Conservation (phyloP, 2,797 vertebrate genomes). For the Spinibarbus caldwelli region DNA sequence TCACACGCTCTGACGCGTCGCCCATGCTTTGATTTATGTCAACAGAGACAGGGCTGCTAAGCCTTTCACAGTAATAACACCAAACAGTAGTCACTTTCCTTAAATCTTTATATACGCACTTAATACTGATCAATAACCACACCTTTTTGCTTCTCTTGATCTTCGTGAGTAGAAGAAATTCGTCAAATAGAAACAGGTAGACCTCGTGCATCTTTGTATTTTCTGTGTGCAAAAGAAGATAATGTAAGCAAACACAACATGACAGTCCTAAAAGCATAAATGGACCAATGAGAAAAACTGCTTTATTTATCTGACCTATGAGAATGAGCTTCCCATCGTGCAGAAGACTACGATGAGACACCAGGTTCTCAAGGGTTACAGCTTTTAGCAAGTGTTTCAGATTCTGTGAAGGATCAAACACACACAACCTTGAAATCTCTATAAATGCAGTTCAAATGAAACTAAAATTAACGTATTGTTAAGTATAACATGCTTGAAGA, state of each 20-base stretch:
- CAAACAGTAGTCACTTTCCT: slow-evolving; percentile 5
- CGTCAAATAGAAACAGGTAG: slow-evolving; percentile 90
- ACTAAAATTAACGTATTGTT: background rate
- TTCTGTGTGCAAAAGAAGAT: slow-evolving; percentile 63
- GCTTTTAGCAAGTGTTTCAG: slow-evolving; percentile 89
- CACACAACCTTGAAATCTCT: background rate
- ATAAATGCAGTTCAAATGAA: background rate
- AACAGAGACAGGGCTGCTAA: slow-evolving; percentile 3
- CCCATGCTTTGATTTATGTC: slow-evolving; percentile 6
- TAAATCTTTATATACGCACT: background rate
- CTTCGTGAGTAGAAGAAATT: slow-evolving; percentile 93
- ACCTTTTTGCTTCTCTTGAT: slow-evolving; percentile 91
- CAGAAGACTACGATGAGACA: slow-evolving; percentile 85
- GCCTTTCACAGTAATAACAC: background rate
- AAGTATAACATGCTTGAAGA: background rate
- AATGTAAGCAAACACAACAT: background rate
- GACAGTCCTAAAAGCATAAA: background rate
- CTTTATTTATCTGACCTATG: slow-evolving; percentile 75
- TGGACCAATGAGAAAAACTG: background rate
- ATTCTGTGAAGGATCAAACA: slow-evolving; percentile 69
- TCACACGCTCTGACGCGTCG: background rate
- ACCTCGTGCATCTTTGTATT: slow-evolving; percentile 85
- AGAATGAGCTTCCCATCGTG: slow-evolving; percentile 85
- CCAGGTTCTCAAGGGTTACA: slow-evolving; percentile 84
- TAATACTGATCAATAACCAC: slow-evolving; percentile 49